Base-by-base conservation (phyloP, 2,888 invertebrate genomes). In the Calephelis perditalis region DNA sequence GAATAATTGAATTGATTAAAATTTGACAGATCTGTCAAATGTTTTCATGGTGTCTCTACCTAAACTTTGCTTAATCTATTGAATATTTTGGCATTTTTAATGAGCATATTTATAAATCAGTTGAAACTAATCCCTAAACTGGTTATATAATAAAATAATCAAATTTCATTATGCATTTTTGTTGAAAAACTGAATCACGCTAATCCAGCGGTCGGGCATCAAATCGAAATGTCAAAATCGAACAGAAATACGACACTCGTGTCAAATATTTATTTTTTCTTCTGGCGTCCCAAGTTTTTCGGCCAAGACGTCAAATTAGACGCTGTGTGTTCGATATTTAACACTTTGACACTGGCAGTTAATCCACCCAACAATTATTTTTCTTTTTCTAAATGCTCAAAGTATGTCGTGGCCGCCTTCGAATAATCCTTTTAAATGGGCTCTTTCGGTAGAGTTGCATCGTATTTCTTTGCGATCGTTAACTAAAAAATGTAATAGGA, bases 281-380 rank as follows among this genome's bases (percentile, higher is more conserved):
- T 79, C 68, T 71, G 62, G 65, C 73, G 72, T 70, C 70, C 73
- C 73, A 69, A 77, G 74, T 76, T 81, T 77, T 81, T 78, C 76
- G 76, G 45, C 78, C 74, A 82, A 79, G 79, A 81, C 84, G 90
- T 90, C 88, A 88, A 87, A 88, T 88, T 86, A 86, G 87, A 85
- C 82, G 74, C 76, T 74, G 76, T 81, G 79, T 79, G 85, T 86
- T 86, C 87, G 87, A 90, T 87, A 88, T 89, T 90, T 90, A 90
- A 90, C 89, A 89, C 89, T 88, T 89, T 89, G 89, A 89, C 89
- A 86, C 89, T 86, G 89, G 82, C 86, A 85, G 84, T 84, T 90
- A 87, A 90, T 89, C 89, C 86, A 58, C 72, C 76, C 73, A 77
- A 81, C 84, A 84, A 84, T 82, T 81, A 82, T 83, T 85, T 82